Base-by-base conservation (phyloP, 2,888 invertebrate species). In the Piscicola geometra region DNA sequence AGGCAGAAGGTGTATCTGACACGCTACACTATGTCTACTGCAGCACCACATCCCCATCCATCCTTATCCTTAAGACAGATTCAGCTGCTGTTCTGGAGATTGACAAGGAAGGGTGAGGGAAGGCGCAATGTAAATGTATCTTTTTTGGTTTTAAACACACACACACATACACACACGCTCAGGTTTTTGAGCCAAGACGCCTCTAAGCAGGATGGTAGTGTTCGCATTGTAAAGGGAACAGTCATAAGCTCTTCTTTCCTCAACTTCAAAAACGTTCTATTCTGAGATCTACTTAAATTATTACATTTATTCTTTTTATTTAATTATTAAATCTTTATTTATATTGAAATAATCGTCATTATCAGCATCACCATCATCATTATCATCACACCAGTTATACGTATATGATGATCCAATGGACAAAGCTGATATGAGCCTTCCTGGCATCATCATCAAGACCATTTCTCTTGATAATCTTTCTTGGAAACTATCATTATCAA, bases 1-100 rank as follows among this genome's bases (percentile, higher is more conserved):
- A 0, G 0, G 73, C 73, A 0, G 5, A n/a, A n/a, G 73, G 73
- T 12, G n/a, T 1, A n/a, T 0, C 28, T 1, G 73, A 73, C 64
- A 41, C 33, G 1, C 21, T 73, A 1, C 73, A 73, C 36, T 73
- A 73, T 64, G 28, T 73, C 32, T 73, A 64, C 60, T 64, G 64
- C 1, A 33, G 64, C 36, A 32, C 64, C 64, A 56, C 52, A 21
- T 36, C 32, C 0, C 73, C 73, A 2, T 35, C 64, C 1, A 32
- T 73, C n/a, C 41, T 73, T 12, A 0, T 64, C 60, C 28, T 60
- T 2, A 73, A 60, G 73, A 73, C 73, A 3, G 21, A 18, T 9
- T 32, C 33, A 0, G 25, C 18, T 12, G 64, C 28, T n/a, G n/a
- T n/a, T n/a, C n/a, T n/a, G n/a, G n/a, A n/a, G n/a, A n/a, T n/a